phyloP scores from a whole-genome alignment of 2,888 invertebrate species.

The Reticulitermes lucifugus region DNA sequence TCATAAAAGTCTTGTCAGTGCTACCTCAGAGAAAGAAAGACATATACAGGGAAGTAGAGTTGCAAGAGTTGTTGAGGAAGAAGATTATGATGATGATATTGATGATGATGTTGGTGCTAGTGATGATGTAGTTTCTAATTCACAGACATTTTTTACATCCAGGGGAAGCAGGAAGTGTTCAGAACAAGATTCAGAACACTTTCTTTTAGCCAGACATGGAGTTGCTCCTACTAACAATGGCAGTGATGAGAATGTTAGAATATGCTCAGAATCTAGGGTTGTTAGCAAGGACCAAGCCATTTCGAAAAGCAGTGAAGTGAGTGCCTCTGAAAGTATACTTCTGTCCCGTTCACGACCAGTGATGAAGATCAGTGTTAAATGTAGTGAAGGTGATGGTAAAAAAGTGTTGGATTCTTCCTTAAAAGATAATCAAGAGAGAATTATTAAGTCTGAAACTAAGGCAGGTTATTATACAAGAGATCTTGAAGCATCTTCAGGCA shows the following conservation, averaged over 20 bases:
- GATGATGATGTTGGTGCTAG: constrained; percentile 30
- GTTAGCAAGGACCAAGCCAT: neutral
- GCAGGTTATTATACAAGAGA: constrained; percentile 6
- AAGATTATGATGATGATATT: constrained; percentile 34
- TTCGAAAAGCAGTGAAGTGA: neutral
- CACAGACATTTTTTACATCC: constrained; percentile 9
- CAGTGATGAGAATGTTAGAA: constrained; percentile 14
- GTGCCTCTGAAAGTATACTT: constrained; percentile 3
- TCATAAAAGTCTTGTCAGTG: constrained; percentile 11
- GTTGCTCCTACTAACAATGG: neutral
- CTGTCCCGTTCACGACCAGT: neutral
- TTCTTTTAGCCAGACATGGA: neutral
- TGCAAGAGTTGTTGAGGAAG: constrained; percentile 7
- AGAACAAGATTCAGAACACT: constrained; percentile 3
- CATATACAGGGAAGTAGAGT: constrained; percentile 6
- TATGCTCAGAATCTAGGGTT: neutral
- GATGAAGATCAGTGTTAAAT: neutral
- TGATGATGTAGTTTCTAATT: constrained; percentile 22
- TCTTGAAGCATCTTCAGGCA: neutral
- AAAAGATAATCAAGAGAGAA: constrained; percentile 1
- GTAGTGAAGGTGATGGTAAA: constrained; percentile 12
- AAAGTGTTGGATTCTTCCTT: neutral
- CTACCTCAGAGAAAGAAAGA: constrained; percentile 35
- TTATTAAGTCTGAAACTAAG: neutral
- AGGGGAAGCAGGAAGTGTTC: constrained; percentile 22